phyloP scores from a whole-genome alignment of 2,888 invertebrate species.

The Cyaniris semiargus region DNA sequence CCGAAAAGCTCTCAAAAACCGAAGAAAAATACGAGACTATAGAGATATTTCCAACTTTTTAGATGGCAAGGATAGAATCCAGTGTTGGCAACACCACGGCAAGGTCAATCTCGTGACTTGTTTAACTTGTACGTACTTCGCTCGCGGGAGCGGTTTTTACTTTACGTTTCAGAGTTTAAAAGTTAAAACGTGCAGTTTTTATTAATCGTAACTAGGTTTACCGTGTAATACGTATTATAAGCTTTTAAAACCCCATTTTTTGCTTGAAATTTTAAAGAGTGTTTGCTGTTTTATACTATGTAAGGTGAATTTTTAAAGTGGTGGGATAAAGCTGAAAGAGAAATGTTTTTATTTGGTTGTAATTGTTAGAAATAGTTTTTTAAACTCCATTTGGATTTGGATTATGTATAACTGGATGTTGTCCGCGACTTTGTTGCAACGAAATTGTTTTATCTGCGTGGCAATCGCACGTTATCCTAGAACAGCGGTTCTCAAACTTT shows the following conservation, averaged over 20 bases:
- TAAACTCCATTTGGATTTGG: neutral
- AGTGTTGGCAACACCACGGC: neutral
- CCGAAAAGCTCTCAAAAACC: too few relatives aligned
- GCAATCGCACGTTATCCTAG: too few relatives aligned
- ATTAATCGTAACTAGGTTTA: conserved; percentile 8
- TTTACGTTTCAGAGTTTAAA: conserved; percentile 5
- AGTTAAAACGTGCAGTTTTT: conserved; percentile 8
- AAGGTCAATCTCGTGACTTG: neutral
- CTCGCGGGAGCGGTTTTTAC: conserved; percentile 16
- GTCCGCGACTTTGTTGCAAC: neutral
- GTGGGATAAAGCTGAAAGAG: neutral
- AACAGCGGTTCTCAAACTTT: too few relatives aligned
- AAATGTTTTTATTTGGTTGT: neutral
- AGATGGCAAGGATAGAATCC: neutral
- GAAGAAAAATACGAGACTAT: too few relatives aligned
- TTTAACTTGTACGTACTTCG: neutral
- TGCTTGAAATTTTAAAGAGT: neutral
- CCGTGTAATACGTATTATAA: conserved; percentile 3
- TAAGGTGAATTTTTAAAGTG: neutral
- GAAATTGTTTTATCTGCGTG: neutral
- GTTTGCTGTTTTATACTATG: neutral
- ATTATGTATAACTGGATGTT: neutral
- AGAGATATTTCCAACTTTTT: too few relatives aligned
- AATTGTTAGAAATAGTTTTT: neutral
- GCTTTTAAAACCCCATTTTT: neutral